phyloP scores from a whole-genome alignment of 1,140 invertebrate genomes.

The Heliconius eleuchia region DNA sequence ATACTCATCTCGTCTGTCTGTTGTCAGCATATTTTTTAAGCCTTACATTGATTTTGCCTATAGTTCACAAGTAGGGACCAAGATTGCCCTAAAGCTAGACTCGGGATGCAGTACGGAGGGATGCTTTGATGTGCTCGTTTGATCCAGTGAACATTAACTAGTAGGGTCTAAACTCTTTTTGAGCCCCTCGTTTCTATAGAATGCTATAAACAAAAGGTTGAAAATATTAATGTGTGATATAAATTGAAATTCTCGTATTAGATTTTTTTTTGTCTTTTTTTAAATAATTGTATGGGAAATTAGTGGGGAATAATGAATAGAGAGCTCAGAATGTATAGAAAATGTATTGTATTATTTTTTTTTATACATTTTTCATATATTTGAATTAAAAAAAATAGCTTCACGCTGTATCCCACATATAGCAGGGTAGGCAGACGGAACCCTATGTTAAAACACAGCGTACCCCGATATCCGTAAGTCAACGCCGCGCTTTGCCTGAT shows the following conservation, averaged over 20 bases:
- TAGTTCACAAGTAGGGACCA: slow-evolving; percentile 4
- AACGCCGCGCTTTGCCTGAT: too few relatives aligned
- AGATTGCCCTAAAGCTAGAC: slow-evolving; percentile 17
- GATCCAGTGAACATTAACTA: slow-evolving; percentile 22
- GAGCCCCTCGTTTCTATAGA: not conserved
- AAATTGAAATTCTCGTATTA: not conserved
- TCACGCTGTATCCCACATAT: too few relatives aligned
- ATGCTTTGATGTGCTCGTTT: slow-evolving; percentile 29
- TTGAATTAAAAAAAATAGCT: too few relatives aligned
- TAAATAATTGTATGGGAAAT: too few relatives aligned
- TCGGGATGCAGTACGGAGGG: slow-evolving; percentile 24
- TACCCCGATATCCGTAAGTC: too few relatives aligned
- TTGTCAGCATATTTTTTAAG: slow-evolving; percentile 11
- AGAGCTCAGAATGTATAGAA: too few relatives aligned
- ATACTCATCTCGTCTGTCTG: not conserved
- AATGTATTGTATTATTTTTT: too few relatives aligned
- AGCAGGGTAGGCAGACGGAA: too few relatives aligned
- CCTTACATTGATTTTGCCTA: slow-evolving; percentile 7
- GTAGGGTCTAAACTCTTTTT: slow-evolving; percentile 23
- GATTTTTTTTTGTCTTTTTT: not conserved
- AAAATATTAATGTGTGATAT: not conserved
- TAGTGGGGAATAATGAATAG: too few relatives aligned
- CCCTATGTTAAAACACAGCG: too few relatives aligned
- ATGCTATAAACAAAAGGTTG: not conserved
- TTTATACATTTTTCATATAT: too few relatives aligned